A percentile compares a stretch with the other conserved stretches of the same genome.
These are phyloP conservation scores for Pantelozetes paolii DNA, from an alignment of 2,888 invertebrate species.

Conservation along the genomic window DNA sequence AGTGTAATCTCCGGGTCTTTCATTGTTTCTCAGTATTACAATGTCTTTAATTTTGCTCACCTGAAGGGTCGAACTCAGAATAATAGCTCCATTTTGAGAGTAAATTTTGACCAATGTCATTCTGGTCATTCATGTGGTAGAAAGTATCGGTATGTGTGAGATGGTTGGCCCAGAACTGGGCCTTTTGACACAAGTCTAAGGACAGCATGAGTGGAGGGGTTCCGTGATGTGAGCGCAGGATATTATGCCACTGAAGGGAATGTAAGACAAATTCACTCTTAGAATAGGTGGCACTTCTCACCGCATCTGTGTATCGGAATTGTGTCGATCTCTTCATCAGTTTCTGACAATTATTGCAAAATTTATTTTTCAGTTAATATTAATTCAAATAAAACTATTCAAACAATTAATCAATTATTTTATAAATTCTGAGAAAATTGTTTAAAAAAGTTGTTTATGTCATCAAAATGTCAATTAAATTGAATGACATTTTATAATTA, in stretches of 20 bases:
- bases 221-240: conserved; percentile 70
- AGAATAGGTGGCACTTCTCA: conserved; percentile 12
- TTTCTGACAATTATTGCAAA: too few species aligned
- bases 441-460: too few species aligned
- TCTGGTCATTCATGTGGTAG: conserved; percentile 67
- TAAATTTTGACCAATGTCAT: conserved; percentile 72
- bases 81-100: conserved; percentile 22
- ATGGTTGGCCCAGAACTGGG: conserved; percentile 83
- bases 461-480: too few species aligned
- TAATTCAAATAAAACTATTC: too few species aligned
- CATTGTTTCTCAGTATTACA: too few species aligned
- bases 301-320: conserved; percentile 1
- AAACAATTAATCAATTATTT: too few species aligned
- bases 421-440: too few species aligned
- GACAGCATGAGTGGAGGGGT: conserved; percentile 70
- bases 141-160: conserved; percentile 74
- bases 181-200: conserved; percentile 66
- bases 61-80: conserved; percentile 15
- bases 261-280: conserved; percentile 64
- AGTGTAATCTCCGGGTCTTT: too few species aligned
- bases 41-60: background rate
- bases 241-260: conserved; percentile 76
- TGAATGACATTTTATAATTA: too few species aligned
- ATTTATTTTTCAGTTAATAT: too few species aligned
- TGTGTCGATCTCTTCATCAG: background rate